Conservation (phyloP, 2,888 invertebrate species). For the Drosophila emarginata region DNA sequence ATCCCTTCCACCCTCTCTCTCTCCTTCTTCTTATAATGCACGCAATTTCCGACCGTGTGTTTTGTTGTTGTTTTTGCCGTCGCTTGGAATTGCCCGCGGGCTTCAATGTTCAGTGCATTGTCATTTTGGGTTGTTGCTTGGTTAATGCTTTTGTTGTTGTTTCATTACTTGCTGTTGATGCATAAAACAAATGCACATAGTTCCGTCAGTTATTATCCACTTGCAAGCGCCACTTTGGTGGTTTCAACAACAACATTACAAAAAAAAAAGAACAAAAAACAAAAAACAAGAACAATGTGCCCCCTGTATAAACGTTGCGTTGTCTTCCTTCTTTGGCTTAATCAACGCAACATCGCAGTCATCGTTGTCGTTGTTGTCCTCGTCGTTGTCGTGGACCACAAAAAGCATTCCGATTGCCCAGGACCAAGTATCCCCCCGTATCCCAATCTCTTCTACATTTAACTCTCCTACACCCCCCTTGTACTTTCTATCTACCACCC, state of each 20-base stretch:
- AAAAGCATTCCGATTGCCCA: constrained; percentile 74
- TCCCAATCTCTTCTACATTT: neutral
- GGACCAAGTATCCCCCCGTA: constrained; percentile 20
- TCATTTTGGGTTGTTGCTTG: constrained; percentile 31
- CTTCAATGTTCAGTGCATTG: constrained; percentile 25
- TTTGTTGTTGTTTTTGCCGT: constrained; percentile 38
- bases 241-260: constrained; percentile 26
- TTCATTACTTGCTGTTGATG: constrained; percentile 61
- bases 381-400: constrained; percentile 59
- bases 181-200: constrained; percentile 74
- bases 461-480: neutral
- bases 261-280: neutral
- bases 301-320: constrained; percentile 41
- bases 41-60: constrained; percentile 67
- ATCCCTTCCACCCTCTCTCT: neutral
- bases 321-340: constrained; percentile 51
- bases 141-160: constrained; percentile 57
- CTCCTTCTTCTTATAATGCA: constrained; percentile 44
- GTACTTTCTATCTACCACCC: constrained; percentile 2
- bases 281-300: constrained; percentile 55
- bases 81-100: constrained; percentile 23
- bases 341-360: constrained; percentile 56
- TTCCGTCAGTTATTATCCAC: constrained; percentile 55
- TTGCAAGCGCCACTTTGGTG: constrained; percentile 58
- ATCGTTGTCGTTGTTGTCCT: constrained; percentile 6